These are phyloP conservation scores for Enteromius viviparus DNA, from an alignment of 2,797 vertebrate genomes.

Conservation along the genomic window DNA sequence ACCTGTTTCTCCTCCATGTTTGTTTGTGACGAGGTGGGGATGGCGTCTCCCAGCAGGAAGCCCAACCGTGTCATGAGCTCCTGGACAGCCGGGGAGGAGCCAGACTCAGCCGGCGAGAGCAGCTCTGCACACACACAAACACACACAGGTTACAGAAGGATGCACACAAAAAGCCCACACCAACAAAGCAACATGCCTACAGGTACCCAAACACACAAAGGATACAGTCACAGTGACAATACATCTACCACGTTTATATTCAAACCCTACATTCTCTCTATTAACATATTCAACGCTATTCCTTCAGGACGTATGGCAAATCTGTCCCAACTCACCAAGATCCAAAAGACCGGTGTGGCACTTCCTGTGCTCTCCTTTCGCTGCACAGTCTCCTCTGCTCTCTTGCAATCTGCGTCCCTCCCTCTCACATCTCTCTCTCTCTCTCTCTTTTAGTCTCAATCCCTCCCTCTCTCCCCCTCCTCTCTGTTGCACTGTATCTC, in stretches of 20 bases:
- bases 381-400: slow-evolving; percentile 34
- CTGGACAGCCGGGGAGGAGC: slow-evolving; percentile 92
- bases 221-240: neutral
- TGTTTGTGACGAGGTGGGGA: slow-evolving; percentile 86
- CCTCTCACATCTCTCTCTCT: slow-evolving; percentile 29
- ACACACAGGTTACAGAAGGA: slow-evolving; percentile 35
- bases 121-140: slow-evolving; percentile 52
- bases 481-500: slow-evolving; percentile 7
- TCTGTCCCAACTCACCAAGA: slow-evolving; percentile 54
- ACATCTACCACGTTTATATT: neutral
- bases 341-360: slow-evolving; percentile 37
- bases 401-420: slow-evolving; percentile 39
- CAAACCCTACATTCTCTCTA: neutral
- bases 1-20: slow-evolving; percentile 83
- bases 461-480: slow-evolving; percentile 26
- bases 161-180: slow-evolving; percentile 26
- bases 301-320: neutral
- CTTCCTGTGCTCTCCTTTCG: slow-evolving; percentile 38
- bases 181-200: neutral
- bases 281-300: neutral
- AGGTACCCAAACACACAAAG: slow-evolving; percentile 24
- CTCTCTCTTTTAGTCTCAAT: slow-evolving; percentile 35
- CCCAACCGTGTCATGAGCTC: slow-evolving; percentile 99
- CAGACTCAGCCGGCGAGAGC: slow-evolving; percentile 68
- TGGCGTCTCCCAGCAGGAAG: slow-evolving; percentile 96